These are phyloP conservation scores for Etheostoma perlongum DNA, from an alignment of 2,797 vertebrate species.

Conservation along the genomic window DNA sequence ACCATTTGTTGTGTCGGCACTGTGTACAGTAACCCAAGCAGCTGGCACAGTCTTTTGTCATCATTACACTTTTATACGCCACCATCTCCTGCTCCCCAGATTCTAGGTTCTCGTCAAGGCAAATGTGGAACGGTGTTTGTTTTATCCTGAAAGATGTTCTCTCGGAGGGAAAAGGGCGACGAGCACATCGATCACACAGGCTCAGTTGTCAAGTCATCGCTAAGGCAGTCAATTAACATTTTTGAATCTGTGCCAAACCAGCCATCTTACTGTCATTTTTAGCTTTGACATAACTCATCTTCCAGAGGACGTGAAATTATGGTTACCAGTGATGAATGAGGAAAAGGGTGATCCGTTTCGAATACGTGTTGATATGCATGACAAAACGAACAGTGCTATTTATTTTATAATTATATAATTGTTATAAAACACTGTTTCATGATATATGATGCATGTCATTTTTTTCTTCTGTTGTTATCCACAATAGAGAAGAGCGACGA, in stretches of 20 bases:
- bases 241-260: constrained; percentile 76
- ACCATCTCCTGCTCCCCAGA: constrained; percentile 59
- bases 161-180: constrained; percentile 65
- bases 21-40: constrained; percentile 78
- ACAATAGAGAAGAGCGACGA: neutral
- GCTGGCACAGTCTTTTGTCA: constrained; percentile 81
- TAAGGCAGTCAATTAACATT: constrained; percentile 81
- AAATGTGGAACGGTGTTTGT: constrained; percentile 70
- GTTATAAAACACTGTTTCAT: constrained; percentile 42
- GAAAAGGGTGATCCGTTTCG: constrained; percentile 61
- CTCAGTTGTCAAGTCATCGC: constrained; percentile 74
- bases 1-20: constrained; percentile 75
- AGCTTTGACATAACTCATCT: constrained; percentile 72
- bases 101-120: constrained; percentile 65
- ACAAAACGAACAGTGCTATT: constrained; percentile 46
- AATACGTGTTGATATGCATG: constrained; percentile 45
- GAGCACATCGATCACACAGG: constrained; percentile 78
- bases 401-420: constrained; percentile 68
- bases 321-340: constrained; percentile 72
- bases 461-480: constrained; percentile 25
- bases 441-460: constrained; percentile 41
- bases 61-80: constrained; percentile 80
- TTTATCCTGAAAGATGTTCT: constrained; percentile 75
- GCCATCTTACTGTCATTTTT: constrained; percentile 73
- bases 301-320: constrained; percentile 70